Evolutionary conservation across 2,113 vertebrate genomes (phyloP), one percentile per base, ranked within the genome.

Genomic region (Hippocampus mohnikei): DNA sequence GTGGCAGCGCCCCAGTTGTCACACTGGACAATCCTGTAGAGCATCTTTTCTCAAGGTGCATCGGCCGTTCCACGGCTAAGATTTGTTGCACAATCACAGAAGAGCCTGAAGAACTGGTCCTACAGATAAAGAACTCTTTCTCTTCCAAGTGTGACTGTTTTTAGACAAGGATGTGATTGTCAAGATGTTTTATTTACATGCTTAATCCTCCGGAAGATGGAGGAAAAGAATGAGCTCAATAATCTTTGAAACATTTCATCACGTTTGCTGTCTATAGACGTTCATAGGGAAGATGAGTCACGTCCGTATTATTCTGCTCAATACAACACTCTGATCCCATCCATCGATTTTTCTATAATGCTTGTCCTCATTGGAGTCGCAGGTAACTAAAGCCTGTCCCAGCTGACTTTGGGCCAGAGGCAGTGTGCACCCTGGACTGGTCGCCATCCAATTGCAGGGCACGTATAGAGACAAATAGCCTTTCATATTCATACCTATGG

Each of bases 21-120:
- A 50, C 86, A 92, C 91, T 74, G 79, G 90, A 84, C 73, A n/a
- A 92, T 84, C 90, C 86, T 86, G 91, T 89, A 84, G 78, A 87
- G 78, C 90, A 81, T 88, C 88, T 88, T 84, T 87, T 71, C 40
- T 75, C 12, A 40, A 79, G 75, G 84, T 71, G 37, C 69, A 18
- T 65, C 37, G 1, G 55, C 67, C 69, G 78, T 81, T 80, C 69
- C 5, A 62, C 40, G 55, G 70, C 86, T 81, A 85, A 91, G 92
- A 93, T 92, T 93, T 91, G 82, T 92, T 92, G 66, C 85, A 77
- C 87, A 88, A 89, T 84, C 72, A 5, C 64, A 21, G 76, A 76
- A 82, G 81, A 83, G 68, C 87, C 72, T 80, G 88, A 86, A 79
- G 73, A 79, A 87, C 86, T 70, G 84, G 86, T 90, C 84, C 48